These are phyloP conservation scores for Podabrus alpinus DNA, from an alignment of 2,888 invertebrate genomes.

Conservation along the genomic window DNA sequence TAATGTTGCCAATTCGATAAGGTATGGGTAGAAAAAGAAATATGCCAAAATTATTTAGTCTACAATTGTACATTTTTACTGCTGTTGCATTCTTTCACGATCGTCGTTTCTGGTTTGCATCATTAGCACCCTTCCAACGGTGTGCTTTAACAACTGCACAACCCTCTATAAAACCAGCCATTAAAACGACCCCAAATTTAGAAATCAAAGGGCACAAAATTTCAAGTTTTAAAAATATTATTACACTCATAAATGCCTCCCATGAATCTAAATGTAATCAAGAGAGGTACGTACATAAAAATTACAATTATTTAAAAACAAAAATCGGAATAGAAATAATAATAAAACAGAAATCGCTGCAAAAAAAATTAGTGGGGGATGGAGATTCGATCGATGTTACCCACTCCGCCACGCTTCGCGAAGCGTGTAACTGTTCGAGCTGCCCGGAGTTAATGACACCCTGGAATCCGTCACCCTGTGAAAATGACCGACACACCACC, in stretches of 20 bases:
- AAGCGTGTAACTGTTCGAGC: conserved; percentile 27
- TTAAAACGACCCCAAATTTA: conserved; percentile 11
- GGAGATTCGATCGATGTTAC: conserved; percentile 17
- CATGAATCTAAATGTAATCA: background rate
- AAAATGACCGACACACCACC: conserved; percentile 32
- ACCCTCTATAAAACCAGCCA: conserved; percentile 9
- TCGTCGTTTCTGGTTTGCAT: conserved; percentile 26
- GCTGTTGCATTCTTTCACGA: conserved; percentile 33
- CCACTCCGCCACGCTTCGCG: conserved; percentile 21
- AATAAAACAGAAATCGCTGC: background rate
- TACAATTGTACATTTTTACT: conserved; percentile 8
- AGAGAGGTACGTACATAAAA: background rate
- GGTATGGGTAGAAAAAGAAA: background rate
- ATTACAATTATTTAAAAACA: background rate
- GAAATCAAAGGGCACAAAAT: background rate
- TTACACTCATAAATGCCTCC: background rate
- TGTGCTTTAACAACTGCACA: conserved; percentile 6
- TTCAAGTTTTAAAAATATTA: background rate
- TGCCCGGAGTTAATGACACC: conserved; percentile 29
- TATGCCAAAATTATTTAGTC: background rate
- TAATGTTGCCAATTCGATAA: background rate
- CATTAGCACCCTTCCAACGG: conserved; percentile 27
- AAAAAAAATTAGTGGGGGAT: conserved; percentile 11
- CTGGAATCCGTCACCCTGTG: conserved; percentile 26
- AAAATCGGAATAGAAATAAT: background rate